phyloP scores from a whole-genome alignment of 2,888 invertebrate species.

The Himalopsyche japonica region DNA sequence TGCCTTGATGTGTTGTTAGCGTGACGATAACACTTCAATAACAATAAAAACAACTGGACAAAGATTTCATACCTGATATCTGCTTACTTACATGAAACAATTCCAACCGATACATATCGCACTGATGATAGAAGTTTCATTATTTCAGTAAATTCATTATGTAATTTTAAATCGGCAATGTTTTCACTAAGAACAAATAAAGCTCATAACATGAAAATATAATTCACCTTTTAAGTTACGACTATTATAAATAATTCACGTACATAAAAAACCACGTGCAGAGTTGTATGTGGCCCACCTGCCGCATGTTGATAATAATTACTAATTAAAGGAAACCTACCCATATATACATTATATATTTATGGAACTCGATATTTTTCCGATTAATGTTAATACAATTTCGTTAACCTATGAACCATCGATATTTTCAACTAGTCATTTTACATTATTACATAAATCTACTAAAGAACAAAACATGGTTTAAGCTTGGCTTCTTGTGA shows the following conservation, averaged over 20 bases:
- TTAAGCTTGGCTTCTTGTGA: no score
- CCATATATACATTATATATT: no score
- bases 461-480: no score
- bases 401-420: no score
- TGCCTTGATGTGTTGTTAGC: not conserved
- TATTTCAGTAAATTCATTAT: not conserved
- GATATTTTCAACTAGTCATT: no score
- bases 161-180: not conserved
- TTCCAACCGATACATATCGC: not conserved
- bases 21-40: not conserved
- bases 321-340: no score
- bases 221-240: not conserved
- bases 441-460: no score
- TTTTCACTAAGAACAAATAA: not conserved
- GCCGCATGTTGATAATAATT: no score
- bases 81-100: not conserved
- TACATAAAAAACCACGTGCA: no score
- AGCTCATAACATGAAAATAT: not conserved
- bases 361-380: no score
- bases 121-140: not conserved
- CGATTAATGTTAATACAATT: no score
- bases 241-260: not conserved
- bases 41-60: not conserved
- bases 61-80: not conserved
- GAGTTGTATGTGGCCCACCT: no score